Evolutionary conservation across 2,797 vertebrate genomes (phyloP), one percentile per base, ranked within the genome.

Genomic region (Acanthiza pusilla): DNA sequence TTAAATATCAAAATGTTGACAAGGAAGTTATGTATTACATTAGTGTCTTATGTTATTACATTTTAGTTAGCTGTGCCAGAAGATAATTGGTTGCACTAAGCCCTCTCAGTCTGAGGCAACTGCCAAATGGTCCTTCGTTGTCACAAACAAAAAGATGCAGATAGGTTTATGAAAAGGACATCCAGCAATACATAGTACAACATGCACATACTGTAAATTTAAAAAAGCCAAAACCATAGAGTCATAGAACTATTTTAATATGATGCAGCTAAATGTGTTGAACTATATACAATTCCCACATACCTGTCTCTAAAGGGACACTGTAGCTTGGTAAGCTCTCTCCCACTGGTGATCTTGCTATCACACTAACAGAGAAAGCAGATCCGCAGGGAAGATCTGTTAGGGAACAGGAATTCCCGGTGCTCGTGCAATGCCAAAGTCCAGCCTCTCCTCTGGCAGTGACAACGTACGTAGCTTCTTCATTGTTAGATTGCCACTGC

Each of bases 291-390:
- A 66, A 30, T 57, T 79, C 74, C 57, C 30, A 70, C 95, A 2
- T 97, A 99, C 99, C 98, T 95, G 98, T 99, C 96, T 99, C 99
- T 60, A 99, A 94, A 38, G 96, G 96, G 22, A 98, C 78, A 4
- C 97, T 98, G 98, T 98, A 99, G 97, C 99, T 99, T 86, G 99
- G 98, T 83, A 99, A 98, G 94, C 99, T 99, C 48, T 70, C 82
- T 53, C 99, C 99, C 2, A 96, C 97, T 11, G 82, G 29, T 10
- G 98, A 98, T 62, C 78, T 97, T 6, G 99, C 99, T 36, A 91
- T 91, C 30, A 94, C 98, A 6, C 95, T 98, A 94, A 99, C 91
- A 9, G 98, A 98, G 77, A 98, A 99, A 65, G 88, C 47, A 21
- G 98, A 98, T 87, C 99, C 99, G 34, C 99, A 99, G 55, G 98